Evolutionary conservation across 2,888 invertebrate species (phyloP).

Genomic region (Drosophila suboccidentalis): DNA sequence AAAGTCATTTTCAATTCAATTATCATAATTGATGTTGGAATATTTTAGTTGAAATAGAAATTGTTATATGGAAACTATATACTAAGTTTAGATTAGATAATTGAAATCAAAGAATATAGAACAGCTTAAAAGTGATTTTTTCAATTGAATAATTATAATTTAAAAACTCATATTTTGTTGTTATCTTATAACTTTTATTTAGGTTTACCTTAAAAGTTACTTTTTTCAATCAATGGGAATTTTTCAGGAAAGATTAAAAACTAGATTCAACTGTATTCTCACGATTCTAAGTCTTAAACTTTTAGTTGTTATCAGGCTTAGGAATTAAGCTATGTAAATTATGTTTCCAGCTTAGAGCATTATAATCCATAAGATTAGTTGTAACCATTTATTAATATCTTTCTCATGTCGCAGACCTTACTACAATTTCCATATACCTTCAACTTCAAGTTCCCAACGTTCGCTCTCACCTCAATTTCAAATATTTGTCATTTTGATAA

Average conservation of each 20-base stretch:
- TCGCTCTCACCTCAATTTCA: constrained; percentile 68
- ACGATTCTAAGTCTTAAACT: background rate
- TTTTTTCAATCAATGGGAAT: background rate
- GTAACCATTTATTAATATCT: too few species aligned
- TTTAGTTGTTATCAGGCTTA: background rate
- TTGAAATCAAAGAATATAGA: too few species aligned
- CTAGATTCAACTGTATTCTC: background rate
- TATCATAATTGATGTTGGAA: background rate
- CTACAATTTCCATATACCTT: constrained; percentile 24
- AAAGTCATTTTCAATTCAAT: background rate
- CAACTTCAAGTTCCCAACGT: too few species aligned
- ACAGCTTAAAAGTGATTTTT: too few species aligned
- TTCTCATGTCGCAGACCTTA: constrained; percentile 20
- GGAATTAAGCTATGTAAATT: background rate
- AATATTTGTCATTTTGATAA: constrained; percentile 74
- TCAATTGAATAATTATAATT: too few species aligned
- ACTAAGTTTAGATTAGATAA: too few species aligned
- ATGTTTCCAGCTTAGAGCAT: background rate
- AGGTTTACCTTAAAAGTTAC: background rate
- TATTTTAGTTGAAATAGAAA: too few species aligned
- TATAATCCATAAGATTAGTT: background rate
- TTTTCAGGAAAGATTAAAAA: too few species aligned
- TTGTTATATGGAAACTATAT: too few species aligned
- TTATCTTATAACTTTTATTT: background rate
- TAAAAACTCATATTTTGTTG: background rate